Conservation (phyloP, 2,113 vertebrate species). For the Capra hircus region DNA sequence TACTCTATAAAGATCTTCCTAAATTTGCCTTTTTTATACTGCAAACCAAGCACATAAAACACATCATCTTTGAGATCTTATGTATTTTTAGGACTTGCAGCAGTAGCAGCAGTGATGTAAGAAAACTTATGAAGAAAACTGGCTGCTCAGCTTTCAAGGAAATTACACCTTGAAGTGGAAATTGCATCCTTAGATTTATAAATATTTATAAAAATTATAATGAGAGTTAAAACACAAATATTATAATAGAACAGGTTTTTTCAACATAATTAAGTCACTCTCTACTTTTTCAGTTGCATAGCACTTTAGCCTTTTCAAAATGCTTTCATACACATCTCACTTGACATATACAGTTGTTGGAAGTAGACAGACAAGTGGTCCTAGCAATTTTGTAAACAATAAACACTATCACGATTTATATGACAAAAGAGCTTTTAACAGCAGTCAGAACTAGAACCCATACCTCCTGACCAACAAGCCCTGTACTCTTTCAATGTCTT, state of each 20-base stretch:
- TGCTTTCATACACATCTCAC: neutral
- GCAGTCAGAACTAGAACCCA: neutral
- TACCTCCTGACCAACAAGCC: neutral
- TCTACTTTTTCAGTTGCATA: neutral
- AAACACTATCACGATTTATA: neutral
- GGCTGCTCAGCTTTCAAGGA: neutral
- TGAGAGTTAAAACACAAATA: neutral
- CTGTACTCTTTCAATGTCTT: neutral
- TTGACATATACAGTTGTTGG: neutral
- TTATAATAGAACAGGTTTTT: neutral
- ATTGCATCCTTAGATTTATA: neutral
- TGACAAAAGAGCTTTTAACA: neutral
- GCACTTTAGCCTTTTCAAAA: neutral
- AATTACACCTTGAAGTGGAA: neutral
- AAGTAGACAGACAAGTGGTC: neutral
- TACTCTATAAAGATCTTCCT: neutral
- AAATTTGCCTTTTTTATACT: neutral
- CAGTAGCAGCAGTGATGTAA: neutral
- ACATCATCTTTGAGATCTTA: neutral
- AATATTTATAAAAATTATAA: neutral
- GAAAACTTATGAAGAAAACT: neutral
- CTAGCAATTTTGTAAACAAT: neutral
- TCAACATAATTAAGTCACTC: neutral
- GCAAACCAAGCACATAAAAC: neutral
- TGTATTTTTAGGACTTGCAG: neutral